Evolutionary conservation across 2,797 vertebrate species (phyloP).

Genomic region (Pagetopsis macropterus): DNA sequence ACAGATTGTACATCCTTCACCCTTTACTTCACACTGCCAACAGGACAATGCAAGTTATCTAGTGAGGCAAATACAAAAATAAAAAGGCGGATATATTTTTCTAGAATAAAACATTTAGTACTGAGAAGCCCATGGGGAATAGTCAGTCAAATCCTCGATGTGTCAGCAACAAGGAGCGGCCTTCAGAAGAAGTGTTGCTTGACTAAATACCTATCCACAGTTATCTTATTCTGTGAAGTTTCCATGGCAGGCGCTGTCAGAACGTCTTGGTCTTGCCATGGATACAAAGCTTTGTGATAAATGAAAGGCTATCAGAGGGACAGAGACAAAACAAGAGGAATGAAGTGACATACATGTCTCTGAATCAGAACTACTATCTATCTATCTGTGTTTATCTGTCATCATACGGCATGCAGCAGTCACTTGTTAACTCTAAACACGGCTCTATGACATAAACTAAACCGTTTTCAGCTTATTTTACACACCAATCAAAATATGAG

Average conservation of each 20-base stretch:
- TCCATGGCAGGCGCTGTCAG: constrained; percentile 65
- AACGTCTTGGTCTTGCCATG: constrained; percentile 34
- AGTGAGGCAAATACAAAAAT: constrained; percentile 18
- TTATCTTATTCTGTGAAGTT: constrained; percentile 57
- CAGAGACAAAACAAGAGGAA: constrained; percentile 19
- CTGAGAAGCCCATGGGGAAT: constrained; percentile 32
- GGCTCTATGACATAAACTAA: not conserved
- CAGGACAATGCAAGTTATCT: constrained; percentile 1
- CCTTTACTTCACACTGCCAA: not conserved
- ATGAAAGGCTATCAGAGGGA: constrained; percentile 47
- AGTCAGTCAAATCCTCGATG: constrained; percentile 39
- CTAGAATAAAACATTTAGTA: constrained; percentile 32
- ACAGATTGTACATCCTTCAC: constrained; percentile 8
- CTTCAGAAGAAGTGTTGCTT: constrained; percentile 50
- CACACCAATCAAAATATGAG: not conserved
- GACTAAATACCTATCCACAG: constrained; percentile 68
- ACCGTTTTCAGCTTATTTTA: not conserved
- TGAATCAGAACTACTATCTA: constrained; percentile 7
- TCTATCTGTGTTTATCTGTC: constrained; percentile 9
- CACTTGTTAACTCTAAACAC: not conserved
- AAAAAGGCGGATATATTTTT: constrained; percentile 18
- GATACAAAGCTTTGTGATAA: constrained; percentile 51
- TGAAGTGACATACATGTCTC: constrained; percentile 18
- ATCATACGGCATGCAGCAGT: constrained; percentile 9
- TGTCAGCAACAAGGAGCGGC: constrained; percentile 45